Evolutionary conservation across 2,797 vertebrate genomes (phyloP).

Genomic region (Manis javanica): DNA sequence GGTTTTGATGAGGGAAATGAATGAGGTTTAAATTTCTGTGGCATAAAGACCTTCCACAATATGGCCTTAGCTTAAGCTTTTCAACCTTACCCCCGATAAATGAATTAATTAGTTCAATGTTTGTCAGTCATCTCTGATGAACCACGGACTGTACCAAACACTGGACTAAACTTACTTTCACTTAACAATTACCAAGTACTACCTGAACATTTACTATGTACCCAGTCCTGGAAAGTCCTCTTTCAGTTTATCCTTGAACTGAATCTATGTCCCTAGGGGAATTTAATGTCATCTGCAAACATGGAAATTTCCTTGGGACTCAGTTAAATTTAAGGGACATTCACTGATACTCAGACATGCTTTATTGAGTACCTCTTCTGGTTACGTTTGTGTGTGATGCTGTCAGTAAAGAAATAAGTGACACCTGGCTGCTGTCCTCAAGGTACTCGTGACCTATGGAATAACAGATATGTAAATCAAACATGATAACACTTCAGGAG

Average conservation of each 20-base stretch:
- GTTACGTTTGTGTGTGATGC: neutral
- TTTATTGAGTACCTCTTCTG: neutral
- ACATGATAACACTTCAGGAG: neutral
- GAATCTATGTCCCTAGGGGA: neutral
- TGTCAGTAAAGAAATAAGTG: conserved; percentile 1
- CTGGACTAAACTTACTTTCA: neutral
- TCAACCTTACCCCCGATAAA: neutral
- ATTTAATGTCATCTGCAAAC: conserved; percentile 35
- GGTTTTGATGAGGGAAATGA: neutral
- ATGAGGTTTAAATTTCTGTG: conserved; percentile 4
- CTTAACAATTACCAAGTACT: conserved; percentile 30
- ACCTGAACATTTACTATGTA: neutral
- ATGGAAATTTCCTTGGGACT: neutral
- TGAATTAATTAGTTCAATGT: neutral
- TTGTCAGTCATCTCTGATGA: neutral
- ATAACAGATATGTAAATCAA: neutral
- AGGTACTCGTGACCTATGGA: neutral
- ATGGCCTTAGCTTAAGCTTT: neutral
- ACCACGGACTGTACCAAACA: neutral
- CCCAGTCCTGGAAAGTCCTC: neutral
- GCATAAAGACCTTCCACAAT: neutral
- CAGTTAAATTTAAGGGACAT: conserved; percentile 3
- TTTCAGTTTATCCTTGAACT: conserved; percentile 50
- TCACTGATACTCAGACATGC: neutral
- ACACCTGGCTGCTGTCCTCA: neutral